Evolutionary conservation across 2,113 vertebrate genomes (phyloP), one percentile per base, ranked within the genome.

Genomic region (Bungarus multicinctus): DNA sequence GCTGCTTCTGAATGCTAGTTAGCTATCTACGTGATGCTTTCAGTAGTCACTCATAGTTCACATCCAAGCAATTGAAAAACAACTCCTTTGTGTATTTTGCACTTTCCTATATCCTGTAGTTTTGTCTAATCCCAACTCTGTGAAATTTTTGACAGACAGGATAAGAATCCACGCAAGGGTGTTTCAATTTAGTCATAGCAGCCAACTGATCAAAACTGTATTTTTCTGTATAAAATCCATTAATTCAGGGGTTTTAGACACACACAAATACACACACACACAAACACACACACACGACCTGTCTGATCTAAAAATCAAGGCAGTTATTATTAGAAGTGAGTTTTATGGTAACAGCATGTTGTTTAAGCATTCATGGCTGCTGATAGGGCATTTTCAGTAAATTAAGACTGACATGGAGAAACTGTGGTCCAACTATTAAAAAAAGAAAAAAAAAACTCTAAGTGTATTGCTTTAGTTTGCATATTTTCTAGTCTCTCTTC

Each of bases 131-230:
- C 88, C 14, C n/a, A 55, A 22, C 58, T 3, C 88, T 90, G 87
- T 91, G 5, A 88, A 91, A 3, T 57, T 94, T 92, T n/a, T 93
- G 74, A 86, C 3, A 45, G 53, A 91, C 4, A 93, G 60, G 22
- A 92, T 18, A 85, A 27, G 43, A 92, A 93, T 58, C 0, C 5
- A 0, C 5, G 90, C 25, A 95, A 64, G 58, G 30, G 58, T 64
- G 27, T 12, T 64, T 64, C 58, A 64, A 90, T 54, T 45, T 92
- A 69, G 8, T 92, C 45, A 22, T 5, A 93, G 89, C 64, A 81
- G n/a, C 25, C 22, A 91, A 9, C 16, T 85, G 52, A 57, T 91
- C 58, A 85, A 53, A 5, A 10, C 3, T 88, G 27, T 9, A 47
- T 27, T 45, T 52, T 22, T 74, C 85, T 47, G 47, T 23, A 53